phyloP scores from a whole-genome alignment of 2,113 vertebrate species.

The Sterrhoptilus dennistouni region DNA sequence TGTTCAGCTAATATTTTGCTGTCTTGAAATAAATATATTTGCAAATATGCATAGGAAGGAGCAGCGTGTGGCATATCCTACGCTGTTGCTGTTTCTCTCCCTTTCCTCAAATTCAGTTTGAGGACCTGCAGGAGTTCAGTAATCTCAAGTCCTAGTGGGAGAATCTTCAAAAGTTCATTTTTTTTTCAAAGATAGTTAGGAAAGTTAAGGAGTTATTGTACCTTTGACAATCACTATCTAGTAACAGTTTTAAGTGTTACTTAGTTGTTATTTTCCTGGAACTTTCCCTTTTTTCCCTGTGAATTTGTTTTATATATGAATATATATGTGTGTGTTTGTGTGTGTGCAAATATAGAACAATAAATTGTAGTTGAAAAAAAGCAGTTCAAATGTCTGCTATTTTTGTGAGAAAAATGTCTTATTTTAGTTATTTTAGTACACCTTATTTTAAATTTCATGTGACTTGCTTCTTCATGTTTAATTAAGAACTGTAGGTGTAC shows the following conservation, averaged over 20 bases:
- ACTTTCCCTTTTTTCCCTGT: neutral
- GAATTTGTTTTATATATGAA: neutral
- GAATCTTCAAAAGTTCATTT: neutral
- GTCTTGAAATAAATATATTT: neutral
- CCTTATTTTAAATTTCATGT: neutral
- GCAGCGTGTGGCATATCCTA: neutral
- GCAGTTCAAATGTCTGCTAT: neutral
- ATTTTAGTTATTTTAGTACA: neutral
- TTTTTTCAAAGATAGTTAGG: neutral
- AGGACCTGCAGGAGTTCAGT: neutral
- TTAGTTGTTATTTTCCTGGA: neutral
- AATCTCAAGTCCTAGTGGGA: neutral
- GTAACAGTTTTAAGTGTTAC: neutral
- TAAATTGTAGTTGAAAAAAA: neutral
- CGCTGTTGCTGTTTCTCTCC: neutral
- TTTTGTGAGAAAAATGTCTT: neutral
- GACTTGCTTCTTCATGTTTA: neutral
- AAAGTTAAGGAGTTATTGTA: neutral
- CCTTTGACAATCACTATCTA: neutral
- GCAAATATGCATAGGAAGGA: neutral
- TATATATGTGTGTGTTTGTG: neutral
- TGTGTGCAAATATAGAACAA: neutral
- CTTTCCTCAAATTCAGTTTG: neutral
- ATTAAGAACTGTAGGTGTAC: neutral
- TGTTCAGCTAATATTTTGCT: neutral